Evolutionary conservation across 2,797 vertebrate genomes (phyloP), one percentile per base, ranked within the genome.

Genomic region (Enteromius argenteus): DNA sequence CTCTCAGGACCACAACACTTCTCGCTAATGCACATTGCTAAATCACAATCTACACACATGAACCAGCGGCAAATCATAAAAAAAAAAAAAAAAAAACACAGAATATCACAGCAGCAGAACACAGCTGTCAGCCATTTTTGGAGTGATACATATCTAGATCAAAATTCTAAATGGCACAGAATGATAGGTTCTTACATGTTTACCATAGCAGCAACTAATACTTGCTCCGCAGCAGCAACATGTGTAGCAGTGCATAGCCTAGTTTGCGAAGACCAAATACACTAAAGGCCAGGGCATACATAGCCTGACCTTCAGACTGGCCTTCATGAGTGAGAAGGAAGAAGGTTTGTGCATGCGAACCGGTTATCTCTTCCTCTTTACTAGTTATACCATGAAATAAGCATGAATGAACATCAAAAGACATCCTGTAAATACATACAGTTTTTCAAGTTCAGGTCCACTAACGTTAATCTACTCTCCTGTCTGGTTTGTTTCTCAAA

Each of bases 1-100:
- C 87, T 78, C 87, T 56, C 19, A 42, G 74, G 82, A 85, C 80
- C 19, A 37, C 62, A 30, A 56, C 72, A 58, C 58, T 15, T 37
- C 56, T 68, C 42, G 39, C 71, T 78, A 86, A 83, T 67, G 17
- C 8, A 17, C 46, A 79, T 49, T 42, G 77, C 42, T 39, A 58
- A 51, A 69, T 27, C n/a, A 75, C 15, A 69, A 69, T 69, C 64
- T 51, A 56, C 66, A 56, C 35, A 19, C 4, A 51, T 44, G 15
- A 75, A 58, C 7, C 62, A 37, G 27, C 9, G 14, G 23, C 32
- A 58, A 44, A 32, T 37, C 27, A 42, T 67, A 42, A 14, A 39
- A 68, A 35, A 35, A 35, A 3, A 37, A 58, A 10, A 9, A 8
- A 7, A 8, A 7, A 39, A 6, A 37, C 8, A 23, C 14, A 30